A percentile compares a stretch with the other conserved stretches of the same genome.
These are phyloP conservation scores for Cantharis rufa DNA, from an alignment of 2,888 invertebrate genomes.

Conservation along the genomic window DNA sequence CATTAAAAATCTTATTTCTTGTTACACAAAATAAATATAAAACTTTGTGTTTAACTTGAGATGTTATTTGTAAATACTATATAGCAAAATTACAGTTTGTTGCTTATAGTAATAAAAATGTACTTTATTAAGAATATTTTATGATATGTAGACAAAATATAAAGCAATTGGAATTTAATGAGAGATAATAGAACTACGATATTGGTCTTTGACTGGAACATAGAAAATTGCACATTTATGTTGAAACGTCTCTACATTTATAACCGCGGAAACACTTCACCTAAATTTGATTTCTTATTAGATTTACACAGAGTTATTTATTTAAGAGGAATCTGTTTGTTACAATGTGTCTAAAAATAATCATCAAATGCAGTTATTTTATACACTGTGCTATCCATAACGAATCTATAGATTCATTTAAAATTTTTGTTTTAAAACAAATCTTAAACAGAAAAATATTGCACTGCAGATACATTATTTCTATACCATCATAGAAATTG, in stretches of 20 bases:
- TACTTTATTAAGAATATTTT: neutral
- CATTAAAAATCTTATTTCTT: neutral
- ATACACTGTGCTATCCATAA: no score
- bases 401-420: neutral
- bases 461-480: neutral
- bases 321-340: neutral
- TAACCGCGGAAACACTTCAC: neutral
- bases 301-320: neutral
- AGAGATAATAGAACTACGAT: neutral
- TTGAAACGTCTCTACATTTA: neutral
- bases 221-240: neutral
- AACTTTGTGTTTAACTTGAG: neutral
- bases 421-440: neutral
- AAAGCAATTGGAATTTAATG: neutral
- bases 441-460: neutral
- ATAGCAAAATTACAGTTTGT: neutral
- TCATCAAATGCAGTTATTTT: neutral
- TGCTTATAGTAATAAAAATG: neutral
- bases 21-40: neutral
- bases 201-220: neutral
- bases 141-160: neutral
- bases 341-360: neutral
- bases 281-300: neutral
- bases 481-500: neutral
- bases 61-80: neutral